A percentile compares a stretch with the other conserved stretches of the same genome.
Conservation (phyloP, 53 echinoderm and acorn worm species). For the Paelopatides confundens region DNA sequence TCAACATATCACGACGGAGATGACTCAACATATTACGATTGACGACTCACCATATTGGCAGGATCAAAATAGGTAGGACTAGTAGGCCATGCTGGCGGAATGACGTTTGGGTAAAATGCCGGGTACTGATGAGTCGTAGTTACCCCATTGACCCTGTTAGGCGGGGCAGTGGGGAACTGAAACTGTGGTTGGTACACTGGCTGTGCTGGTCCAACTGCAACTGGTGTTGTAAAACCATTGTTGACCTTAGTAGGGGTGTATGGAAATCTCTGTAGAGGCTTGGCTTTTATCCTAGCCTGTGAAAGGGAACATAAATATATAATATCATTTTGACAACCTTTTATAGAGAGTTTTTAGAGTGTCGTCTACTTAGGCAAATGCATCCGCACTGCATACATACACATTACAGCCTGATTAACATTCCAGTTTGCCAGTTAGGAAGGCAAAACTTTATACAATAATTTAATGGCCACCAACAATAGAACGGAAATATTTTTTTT, state of each 20-base stretch:
- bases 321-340: too few relatives aligned
- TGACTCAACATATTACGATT: not conserved
- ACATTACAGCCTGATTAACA: too few relatives aligned
- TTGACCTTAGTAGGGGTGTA: slow-evolving; percentile 71
- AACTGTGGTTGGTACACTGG: slow-evolving; percentile 68
- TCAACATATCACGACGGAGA: too few relatives aligned
- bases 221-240: slow-evolving; percentile 20
- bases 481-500: too few relatives aligned
- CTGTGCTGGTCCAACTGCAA: slow-evolving; percentile 45
- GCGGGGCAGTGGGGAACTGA: slow-evolving; percentile 65
- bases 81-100: slow-evolving; percentile 82
- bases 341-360: too few relatives aligned
- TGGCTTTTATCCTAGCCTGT: slow-evolving; percentile 99
- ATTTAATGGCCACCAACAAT: too few relatives aligned
- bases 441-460: too few relatives aligned
- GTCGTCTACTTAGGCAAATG: too few relatives aligned
- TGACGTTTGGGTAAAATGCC: slow-evolving; percentile 75
- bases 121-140: slow-evolving; percentile 68
- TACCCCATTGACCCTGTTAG: slow-evolving; percentile 60
- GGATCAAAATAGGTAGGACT: slow-evolving; percentile 86
- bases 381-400: too few relatives aligned
- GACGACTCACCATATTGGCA: slow-evolving; percentile 70
- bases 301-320: not conserved
- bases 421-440: too few relatives aligned
- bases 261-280: slow-evolving; percentile 92